Evolutionary conservation across 37 sponge, comb jelly and placozoan genomes (phyloP).

Genomic region (Spongilla lacustris): DNA sequence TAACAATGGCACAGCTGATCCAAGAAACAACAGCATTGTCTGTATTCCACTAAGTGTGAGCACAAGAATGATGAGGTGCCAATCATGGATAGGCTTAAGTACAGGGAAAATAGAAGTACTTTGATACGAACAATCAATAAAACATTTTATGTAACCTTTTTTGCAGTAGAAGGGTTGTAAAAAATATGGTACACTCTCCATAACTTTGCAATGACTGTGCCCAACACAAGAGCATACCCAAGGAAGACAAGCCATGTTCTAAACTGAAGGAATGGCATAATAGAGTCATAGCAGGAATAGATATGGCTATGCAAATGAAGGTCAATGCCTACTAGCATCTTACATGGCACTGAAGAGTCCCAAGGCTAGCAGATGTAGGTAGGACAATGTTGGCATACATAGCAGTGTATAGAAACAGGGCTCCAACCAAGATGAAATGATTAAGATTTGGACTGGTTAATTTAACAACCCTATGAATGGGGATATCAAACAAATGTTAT

Average conservation of each 20-base stretch:
- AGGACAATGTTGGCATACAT: conserved; percentile 23
- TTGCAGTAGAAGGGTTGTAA: too few relatives aligned
- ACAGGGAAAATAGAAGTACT: not conserved
- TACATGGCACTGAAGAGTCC: conserved; percentile 42
- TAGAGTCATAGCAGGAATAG: too few relatives aligned
- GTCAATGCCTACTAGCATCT: conserved; percentile 14
- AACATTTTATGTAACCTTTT: too few relatives aligned
- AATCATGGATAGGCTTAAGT: not conserved
- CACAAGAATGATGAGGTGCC: not conserved
- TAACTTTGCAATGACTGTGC: too few relatives aligned
- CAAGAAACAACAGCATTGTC: not conserved
- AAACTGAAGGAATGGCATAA: too few relatives aligned
- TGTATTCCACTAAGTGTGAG: not conserved
- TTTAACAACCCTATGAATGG: conserved; percentile 32
- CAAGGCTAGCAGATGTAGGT: not conserved
- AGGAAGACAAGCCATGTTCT: too few relatives aligned
- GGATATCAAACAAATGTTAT: too few relatives aligned
- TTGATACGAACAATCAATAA: too few relatives aligned
- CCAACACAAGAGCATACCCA: too few relatives aligned
- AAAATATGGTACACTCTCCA: too few relatives aligned
- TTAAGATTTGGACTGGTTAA: conserved; percentile 69
- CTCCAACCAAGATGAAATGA: conserved; percentile 51
- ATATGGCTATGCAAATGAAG: too few relatives aligned
- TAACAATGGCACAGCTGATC: not conserved
- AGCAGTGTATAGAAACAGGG: conserved; percentile 13